Evolutionary conservation across 2,797 vertebrate species (phyloP).

Genomic region (Alectoris magna): DNA sequence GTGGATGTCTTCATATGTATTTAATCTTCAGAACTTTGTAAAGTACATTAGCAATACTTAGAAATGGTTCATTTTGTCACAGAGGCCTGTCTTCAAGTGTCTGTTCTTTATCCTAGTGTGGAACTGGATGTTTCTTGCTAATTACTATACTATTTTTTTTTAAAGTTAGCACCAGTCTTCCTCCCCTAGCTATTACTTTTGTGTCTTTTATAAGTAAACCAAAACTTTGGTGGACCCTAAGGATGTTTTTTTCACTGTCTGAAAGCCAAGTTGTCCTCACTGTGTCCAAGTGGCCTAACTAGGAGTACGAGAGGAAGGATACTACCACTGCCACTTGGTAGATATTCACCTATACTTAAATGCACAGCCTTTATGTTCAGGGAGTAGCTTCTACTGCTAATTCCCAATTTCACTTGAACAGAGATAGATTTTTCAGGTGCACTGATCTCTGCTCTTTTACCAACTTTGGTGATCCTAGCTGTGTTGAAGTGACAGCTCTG

Average conservation of each 20-base stretch:
- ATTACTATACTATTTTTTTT: neutral
- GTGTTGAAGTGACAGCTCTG: neutral
- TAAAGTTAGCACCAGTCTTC: neutral
- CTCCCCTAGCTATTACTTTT: neutral
- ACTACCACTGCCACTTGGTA: neutral
- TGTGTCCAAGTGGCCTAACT: rapidly evolving
- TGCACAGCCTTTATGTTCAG: neutral
- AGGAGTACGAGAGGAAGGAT: neutral
- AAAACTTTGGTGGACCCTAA: neutral
- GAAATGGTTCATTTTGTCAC: neutral
- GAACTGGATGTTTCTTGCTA: neutral
- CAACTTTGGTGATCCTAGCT: rapidly evolving
- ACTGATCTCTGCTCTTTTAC: neutral
- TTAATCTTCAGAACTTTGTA: constrained; percentile 23
- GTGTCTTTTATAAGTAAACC: neutral
- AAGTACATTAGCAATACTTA: neutral
- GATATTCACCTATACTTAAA: neutral
- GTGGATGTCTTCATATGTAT: neutral
- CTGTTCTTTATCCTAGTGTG: neutral
- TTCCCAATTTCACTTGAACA: neutral
- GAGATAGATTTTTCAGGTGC: neutral
- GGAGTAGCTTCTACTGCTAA: neutral
- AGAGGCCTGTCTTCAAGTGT: neutral
- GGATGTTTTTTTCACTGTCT: neutral
- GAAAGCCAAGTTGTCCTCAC: neutral